Conservation (phyloP, 2,797 vertebrate species). For the Rhyacichthys aspro region DNA sequence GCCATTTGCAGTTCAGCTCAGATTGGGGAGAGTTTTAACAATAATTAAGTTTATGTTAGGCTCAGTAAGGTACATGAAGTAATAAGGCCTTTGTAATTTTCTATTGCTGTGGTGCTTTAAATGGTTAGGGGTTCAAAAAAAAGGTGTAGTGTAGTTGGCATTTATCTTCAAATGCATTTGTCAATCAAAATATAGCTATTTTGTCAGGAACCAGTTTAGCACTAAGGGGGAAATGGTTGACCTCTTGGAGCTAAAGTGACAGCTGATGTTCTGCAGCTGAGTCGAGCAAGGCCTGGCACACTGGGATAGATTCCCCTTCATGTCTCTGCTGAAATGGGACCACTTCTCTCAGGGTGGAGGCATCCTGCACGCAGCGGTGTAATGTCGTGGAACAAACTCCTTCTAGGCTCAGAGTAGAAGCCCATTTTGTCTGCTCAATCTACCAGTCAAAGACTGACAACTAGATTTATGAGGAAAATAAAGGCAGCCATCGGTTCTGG, state of each 20-base stretch:
- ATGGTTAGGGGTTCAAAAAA: too few species aligned
- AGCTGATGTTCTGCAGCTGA: constrained; percentile 6
- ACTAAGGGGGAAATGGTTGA: constrained; percentile 4
- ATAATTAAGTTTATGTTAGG: too few species aligned
- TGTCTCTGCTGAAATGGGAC: constrained; percentile 37
- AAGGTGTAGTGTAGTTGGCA: too few species aligned
- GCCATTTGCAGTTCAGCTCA: too few species aligned
- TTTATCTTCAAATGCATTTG: not conserved
- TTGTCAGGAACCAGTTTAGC: constrained; percentile 1
- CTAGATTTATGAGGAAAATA: constrained; percentile 75
- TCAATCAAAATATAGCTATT: not conserved
- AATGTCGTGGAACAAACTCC: constrained; percentile 80
- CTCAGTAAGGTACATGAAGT: too few species aligned
- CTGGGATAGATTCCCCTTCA: constrained; percentile 30
- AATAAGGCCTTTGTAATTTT: too few species aligned
- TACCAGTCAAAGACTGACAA: constrained; percentile 66
- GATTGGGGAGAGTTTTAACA: too few species aligned
- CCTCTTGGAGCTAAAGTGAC: constrained; percentile 23
- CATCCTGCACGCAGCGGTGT: constrained; percentile 60
- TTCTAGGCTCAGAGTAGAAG: constrained; percentile 59
- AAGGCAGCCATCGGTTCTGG: constrained; percentile 51
- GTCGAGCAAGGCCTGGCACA: constrained; percentile 10
- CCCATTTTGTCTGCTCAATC: constrained; percentile 72
- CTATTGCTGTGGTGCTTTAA: too few species aligned
- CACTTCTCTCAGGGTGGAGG: constrained; percentile 47